Evolutionary conservation across 2,113 vertebrate species (phyloP).

Genomic region (Aptenodytes patagonicus): DNA sequence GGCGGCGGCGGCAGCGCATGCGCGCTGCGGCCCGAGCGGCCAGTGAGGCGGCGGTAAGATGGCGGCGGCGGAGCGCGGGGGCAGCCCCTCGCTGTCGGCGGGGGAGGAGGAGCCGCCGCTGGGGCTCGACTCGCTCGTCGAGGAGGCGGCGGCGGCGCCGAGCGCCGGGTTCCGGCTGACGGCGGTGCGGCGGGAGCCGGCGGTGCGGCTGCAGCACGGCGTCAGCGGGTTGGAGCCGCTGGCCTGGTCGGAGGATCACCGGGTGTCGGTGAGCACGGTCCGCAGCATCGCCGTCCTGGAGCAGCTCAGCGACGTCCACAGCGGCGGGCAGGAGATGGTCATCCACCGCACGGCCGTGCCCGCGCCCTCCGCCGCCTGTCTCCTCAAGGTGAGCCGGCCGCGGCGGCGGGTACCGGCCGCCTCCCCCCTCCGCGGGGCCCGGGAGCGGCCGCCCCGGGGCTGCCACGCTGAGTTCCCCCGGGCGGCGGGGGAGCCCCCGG

Average conservation of each 20-base stretch:
- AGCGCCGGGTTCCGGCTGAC: conserved; percentile 70
- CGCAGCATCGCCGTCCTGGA: conserved; percentile 86
- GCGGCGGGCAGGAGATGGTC: conserved; percentile 81
- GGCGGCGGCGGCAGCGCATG: no score
- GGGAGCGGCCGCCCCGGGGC: neutral
- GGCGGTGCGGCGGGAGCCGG: conserved; percentile 81
- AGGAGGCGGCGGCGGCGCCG: neutral
- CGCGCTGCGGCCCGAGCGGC: no score
- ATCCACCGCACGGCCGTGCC: conserved; percentile 89
- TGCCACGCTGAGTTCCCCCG: neutral
- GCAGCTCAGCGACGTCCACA: conserved; percentile 85
- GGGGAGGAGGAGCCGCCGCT: no score
- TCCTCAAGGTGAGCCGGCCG: conserved; percentile 77
- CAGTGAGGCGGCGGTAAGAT: no score
- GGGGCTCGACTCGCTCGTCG: no score
- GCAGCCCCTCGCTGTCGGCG: no score
- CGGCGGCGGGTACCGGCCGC: neutral
- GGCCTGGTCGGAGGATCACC: conserved; percentile 91
- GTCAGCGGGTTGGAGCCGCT: conserved; percentile 89
- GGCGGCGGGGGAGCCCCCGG: no score
- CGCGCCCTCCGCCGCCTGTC: conserved; percentile 67
- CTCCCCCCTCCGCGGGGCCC: neutral
- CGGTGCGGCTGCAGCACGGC: conserved; percentile 78
- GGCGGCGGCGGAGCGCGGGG: no score
- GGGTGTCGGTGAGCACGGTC: conserved; percentile 85